These are phyloP conservation scores for Rachycentron canadum DNA, from an alignment of 2,797 vertebrate genomes.

Conservation along the genomic window DNA sequence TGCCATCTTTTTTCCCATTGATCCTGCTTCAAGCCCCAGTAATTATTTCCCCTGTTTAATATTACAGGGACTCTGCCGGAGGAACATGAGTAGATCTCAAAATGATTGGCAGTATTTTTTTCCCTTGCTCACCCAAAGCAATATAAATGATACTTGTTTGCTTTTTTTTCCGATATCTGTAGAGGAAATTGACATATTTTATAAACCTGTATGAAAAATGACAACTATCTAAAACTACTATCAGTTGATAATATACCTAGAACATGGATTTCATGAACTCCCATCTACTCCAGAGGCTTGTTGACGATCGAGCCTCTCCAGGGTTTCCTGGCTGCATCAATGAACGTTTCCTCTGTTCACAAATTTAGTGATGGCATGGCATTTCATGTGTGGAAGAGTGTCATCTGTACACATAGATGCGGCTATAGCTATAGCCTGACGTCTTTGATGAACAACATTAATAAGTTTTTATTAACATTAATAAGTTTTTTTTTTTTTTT, in stretches of 20 bases:
- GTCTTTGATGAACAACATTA: background rate
- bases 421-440: background rate
- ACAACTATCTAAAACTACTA: background rate
- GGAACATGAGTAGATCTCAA: background rate
- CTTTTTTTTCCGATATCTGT: background rate
- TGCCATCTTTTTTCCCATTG: background rate
- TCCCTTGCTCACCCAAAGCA: background rate
- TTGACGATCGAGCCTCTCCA: background rate
- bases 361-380: constrained; percentile 2
- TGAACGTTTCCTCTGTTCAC: background rate
- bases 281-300: background rate
- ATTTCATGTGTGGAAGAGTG: background rate
- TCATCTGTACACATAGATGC: background rate
- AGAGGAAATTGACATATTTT: background rate
- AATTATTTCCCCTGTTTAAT: background rate
- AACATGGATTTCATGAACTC: background rate
- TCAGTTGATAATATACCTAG: background rate
- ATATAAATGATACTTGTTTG: background rate
- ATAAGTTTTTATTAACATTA: background rate
- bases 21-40: background rate
- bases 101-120: background rate
- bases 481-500: background rate
- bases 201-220: background rate
- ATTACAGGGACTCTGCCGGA: background rate
- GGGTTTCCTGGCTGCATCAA: constrained; percentile 18